Evolutionary conservation across 2,888 invertebrate species (phyloP).

Genomic region (Apodemia hepburni): DNA sequence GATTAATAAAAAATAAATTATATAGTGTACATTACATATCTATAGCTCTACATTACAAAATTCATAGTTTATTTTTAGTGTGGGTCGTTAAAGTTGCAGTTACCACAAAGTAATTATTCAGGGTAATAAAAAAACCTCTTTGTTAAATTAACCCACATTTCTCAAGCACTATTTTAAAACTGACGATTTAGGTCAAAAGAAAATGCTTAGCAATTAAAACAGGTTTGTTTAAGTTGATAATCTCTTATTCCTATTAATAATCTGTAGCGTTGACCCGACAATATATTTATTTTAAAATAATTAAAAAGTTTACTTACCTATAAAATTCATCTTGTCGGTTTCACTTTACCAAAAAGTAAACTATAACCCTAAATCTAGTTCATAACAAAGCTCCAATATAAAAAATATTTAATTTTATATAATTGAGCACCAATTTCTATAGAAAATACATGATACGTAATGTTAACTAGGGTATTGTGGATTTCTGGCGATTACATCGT

Average conservation of each 20-base stretch:
- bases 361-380: conserved; percentile 45
- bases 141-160: conserved; percentile 1
- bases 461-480: conserved; percentile 45
- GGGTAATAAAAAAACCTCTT: conserved; percentile 4
- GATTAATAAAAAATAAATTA: no score
- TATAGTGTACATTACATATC: no score
- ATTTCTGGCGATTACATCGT: conserved; percentile 59
- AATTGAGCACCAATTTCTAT: conserved; percentile 73
- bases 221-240: not conserved
- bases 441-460: conserved; percentile 75
- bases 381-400: conserved; percentile 64
- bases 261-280: not conserved
- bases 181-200: conserved; percentile 6
- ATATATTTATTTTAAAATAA: not conserved
- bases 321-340: conserved; percentile 64
- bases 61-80: no score
- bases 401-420: conserved; percentile 49
- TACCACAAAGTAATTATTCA: not conserved
- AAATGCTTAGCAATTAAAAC: not conserved
- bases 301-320: conserved; percentile 53
- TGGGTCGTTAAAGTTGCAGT: not conserved
- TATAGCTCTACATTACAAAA: no score
- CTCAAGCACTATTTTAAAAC: conserved; percentile 5
- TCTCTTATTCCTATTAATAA: not conserved
- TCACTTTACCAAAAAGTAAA: conserved; percentile 43